A percentile compares a stretch with the other conserved stretches of the same genome.
These are phyloP conservation scores for Apamea sordens DNA, from an alignment of 2,888 invertebrate genomes.

Conservation along the genomic window DNA sequence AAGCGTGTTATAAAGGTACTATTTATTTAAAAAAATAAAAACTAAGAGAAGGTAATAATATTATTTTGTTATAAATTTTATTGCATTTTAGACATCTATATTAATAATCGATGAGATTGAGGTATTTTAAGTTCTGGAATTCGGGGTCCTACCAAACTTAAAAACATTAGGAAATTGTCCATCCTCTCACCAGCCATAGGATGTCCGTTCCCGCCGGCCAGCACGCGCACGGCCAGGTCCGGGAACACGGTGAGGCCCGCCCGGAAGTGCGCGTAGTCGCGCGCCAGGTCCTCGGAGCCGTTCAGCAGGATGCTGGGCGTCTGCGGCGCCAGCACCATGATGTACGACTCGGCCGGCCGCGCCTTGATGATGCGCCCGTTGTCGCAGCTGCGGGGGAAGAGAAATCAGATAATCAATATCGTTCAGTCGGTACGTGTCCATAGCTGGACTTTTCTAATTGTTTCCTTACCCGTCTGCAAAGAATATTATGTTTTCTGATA, in stretches of 20 bases:
- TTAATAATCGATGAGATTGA: neutral
- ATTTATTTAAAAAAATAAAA: too few species aligned
- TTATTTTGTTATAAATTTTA: too few species aligned
- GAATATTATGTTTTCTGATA: neutral
- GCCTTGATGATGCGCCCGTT: constrained; percentile 93
- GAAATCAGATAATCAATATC: too few species aligned
- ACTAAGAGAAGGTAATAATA: too few species aligned
- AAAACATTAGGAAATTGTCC: neutral
- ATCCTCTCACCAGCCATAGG: constrained; percentile 63
- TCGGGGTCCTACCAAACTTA: too few species aligned
- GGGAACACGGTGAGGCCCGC: constrained; percentile 97
- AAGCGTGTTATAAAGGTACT: too few species aligned
- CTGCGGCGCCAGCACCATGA: constrained; percentile 96
- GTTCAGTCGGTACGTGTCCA: too few species aligned
- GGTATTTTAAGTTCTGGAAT: neutral
- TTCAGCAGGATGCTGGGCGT: constrained; percentile 95
- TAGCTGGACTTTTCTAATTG: too few species aligned
- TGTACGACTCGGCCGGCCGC: constrained; percentile 94
- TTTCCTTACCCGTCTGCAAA: neutral
- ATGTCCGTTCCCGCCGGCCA: constrained; percentile 71
- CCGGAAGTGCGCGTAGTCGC: constrained; percentile 96
- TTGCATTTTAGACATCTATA: too few species aligned
- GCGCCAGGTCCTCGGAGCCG: constrained; percentile 95
- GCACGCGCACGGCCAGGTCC: constrained; percentile 94
- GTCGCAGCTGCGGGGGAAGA: constrained; percentile 90